These are phyloP conservation scores for Nomada ferruginata DNA, from an alignment of 2,888 invertebrate genomes.

Conservation along the genomic window DNA sequence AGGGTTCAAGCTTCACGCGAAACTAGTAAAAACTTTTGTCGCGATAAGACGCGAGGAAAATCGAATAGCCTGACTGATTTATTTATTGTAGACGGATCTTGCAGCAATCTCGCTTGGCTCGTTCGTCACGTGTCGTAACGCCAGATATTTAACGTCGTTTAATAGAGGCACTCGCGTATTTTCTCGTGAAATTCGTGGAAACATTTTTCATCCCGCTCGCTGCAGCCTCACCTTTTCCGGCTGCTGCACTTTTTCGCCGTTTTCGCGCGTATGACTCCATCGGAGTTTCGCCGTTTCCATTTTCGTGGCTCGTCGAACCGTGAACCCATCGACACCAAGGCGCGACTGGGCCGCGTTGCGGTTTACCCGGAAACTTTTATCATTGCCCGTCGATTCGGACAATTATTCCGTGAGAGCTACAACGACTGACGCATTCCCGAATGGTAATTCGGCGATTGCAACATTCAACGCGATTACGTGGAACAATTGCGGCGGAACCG, in stretches of 20 bases:
- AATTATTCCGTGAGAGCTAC: background rate
- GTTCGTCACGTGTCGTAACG: constrained; percentile 37
- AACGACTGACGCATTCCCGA: background rate
- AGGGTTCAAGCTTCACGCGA: background rate
- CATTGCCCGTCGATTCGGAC: background rate
- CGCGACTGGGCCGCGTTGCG: no score
- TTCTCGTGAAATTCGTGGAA: background rate
- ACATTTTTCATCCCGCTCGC: background rate
- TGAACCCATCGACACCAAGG: background rate
- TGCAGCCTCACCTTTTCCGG: background rate
- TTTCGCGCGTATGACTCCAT: background rate
- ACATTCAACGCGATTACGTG: background rate
- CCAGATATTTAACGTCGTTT: constrained; percentile 17
- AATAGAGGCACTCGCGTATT: background rate
- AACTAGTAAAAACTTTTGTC: constrained; percentile 15
- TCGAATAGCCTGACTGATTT: constrained; percentile 48
- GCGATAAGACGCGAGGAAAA: constrained; percentile 31
- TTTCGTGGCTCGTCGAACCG: background rate
- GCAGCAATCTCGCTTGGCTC: constrained; percentile 25
- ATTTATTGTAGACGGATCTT: constrained; percentile 21
- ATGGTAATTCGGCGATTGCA: background rate
- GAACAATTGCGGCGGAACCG: background rate
- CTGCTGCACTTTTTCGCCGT: background rate
- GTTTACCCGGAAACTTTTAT: background rate
- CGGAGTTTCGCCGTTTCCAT: background rate